Percentiles rank a stretch among this genome's conserved stretches.
Conservation (phyloP, 64 coral and sea anemone genomes). For the Montipora sp. region DNA sequence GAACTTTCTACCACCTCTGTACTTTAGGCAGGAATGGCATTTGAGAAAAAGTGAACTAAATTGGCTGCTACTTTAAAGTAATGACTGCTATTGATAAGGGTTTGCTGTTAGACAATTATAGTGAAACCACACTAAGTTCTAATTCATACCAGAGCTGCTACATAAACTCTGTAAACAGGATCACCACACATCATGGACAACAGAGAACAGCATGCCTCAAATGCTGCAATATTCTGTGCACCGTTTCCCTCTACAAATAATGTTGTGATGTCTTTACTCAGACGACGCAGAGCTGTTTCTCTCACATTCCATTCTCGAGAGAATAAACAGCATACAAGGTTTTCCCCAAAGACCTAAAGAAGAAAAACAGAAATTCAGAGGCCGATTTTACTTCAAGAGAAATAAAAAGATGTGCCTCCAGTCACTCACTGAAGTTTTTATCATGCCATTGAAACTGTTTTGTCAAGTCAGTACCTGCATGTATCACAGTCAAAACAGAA, state of each 20-base stretch:
- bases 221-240: constrained; percentile 38
- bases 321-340: constrained; percentile 90
- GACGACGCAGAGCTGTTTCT: constrained; percentile 84
- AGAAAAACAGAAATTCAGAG: not conserved
- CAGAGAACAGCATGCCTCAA: constrained; percentile 82
- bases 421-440: too few species aligned
- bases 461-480: too few species aligned
- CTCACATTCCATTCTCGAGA: constrained; percentile 96
- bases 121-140: not conserved
- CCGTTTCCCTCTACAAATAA: constrained; percentile 41
- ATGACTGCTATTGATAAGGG: too few species aligned
- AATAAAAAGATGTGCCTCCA: not conserved
- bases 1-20: too few species aligned
- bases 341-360: constrained; percentile 90
- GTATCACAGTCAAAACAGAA: too few species aligned
- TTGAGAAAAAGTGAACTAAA: too few species aligned
- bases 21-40: too few species aligned
- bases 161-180: constrained; percentile 95
- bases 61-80: too few species aligned
- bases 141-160: constrained; percentile 82
- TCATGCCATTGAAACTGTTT: too few species aligned
- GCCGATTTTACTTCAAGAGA: not conserved
- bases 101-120: too few species aligned
- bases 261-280: constrained; percentile 83
- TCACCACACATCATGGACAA: constrained; percentile 97